Conservation (phyloP, 2,797 vertebrate genomes). For the Lagorchestes hirsutus region DNA sequence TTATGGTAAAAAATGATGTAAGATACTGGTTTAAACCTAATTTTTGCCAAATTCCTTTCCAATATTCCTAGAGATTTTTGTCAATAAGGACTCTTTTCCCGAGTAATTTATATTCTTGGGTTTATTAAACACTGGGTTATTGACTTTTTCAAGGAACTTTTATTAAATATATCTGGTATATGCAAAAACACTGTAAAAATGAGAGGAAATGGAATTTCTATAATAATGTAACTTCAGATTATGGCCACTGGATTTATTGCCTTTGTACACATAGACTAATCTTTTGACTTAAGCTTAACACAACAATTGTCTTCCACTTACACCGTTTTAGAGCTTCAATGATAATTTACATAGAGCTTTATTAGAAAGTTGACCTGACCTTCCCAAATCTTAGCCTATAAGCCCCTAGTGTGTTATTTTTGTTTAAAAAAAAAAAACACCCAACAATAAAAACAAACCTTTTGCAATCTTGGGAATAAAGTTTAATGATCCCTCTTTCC, state of each 20-base stretch:
- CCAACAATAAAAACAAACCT: background rate
- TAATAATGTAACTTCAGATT: background rate
- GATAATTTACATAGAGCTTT: constrained; percentile 2
- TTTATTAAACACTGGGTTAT: background rate
- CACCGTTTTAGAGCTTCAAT: constrained; percentile 6
- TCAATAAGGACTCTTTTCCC: background rate
- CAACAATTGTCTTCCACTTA: background rate
- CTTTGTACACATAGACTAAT: constrained; percentile 10
- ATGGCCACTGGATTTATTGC: background rate
- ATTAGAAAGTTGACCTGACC: constrained; percentile 19
- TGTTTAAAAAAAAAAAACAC: background rate
- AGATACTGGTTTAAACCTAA: background rate
- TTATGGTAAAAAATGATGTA: background rate
- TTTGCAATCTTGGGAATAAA: constrained; percentile 47
- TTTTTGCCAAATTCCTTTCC: background rate
- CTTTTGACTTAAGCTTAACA: constrained; percentile 7
- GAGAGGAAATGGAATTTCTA: background rate
- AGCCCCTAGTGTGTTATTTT: constrained; percentile 6
- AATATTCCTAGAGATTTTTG: too few species aligned
- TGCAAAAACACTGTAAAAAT: too few species aligned
- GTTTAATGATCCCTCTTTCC: constrained; percentile 9
- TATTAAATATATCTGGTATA: background rate
- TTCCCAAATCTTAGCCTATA: constrained; percentile 3
- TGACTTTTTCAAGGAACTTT: background rate
- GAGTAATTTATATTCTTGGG: background rate